Percentiles rank a stretch among this genome's conserved stretches.
These are phyloP conservation scores for Lycocerus yunnanus DNA, from an alignment of 2,888 invertebrate genomes.

Conservation along the genomic window DNA sequence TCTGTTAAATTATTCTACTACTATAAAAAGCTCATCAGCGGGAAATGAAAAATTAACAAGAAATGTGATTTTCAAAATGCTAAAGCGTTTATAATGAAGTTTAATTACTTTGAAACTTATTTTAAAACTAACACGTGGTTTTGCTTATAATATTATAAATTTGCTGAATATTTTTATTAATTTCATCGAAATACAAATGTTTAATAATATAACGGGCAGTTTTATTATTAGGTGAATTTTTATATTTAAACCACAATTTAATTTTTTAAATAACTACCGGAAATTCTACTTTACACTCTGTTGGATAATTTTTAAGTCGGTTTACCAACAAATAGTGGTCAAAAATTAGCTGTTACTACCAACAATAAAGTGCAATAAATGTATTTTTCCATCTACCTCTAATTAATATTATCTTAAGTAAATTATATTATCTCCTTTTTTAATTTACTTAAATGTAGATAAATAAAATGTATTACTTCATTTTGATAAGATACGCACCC, in stretches of 20 bases:
- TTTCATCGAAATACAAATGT: neutral
- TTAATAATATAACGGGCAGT: neutral
- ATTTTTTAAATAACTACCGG: neutral
- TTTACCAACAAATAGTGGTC: neutral
- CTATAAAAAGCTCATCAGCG: neutral
- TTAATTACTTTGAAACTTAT: too few species aligned
- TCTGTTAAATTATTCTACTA: too few species aligned
- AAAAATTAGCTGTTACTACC: neutral
- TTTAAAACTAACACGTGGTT: neutral
- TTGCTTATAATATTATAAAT: too few species aligned
- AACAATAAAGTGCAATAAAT: neutral
- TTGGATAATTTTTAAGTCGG: neutral
- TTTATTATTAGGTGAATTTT: neutral
- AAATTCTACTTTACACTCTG: neutral
- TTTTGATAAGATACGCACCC: neutral
- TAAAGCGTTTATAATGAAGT: neutral
- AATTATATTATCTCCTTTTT: neutral
- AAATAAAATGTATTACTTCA: neutral
- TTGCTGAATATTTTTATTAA: neutral
- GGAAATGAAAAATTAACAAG: neutral
- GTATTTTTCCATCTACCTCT: neutral
- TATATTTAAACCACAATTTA: neutral
- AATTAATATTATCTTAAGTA: neutral
- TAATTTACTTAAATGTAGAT: neutral
- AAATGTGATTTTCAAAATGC: neutral